phyloP scores from a whole-genome alignment of 2,797 vertebrate species.

The Cirrhinus molitorella region DNA sequence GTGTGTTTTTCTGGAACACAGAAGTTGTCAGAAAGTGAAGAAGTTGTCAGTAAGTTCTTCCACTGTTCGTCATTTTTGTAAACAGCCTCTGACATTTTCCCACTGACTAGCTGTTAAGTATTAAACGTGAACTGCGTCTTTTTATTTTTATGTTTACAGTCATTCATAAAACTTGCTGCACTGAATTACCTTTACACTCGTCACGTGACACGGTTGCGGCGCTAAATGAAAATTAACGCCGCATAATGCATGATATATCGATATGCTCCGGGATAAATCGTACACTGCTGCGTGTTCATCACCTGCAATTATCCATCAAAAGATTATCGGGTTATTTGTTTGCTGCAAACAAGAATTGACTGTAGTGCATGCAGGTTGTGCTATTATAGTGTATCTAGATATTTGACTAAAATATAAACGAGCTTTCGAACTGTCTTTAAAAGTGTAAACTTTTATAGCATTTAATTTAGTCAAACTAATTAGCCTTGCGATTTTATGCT shows the following conservation, averaged over 20 bases:
- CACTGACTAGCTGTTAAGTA: not conserved
- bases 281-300: not conserved
- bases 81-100: not conserved
- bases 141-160: slow-evolving; percentile 2
- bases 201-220: slow-evolving; percentile 1
- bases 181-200: slow-evolving; percentile 1
- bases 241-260: not conserved
- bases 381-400: not conserved
- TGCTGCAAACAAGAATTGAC: not conserved
- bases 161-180: slow-evolving; percentile 5
- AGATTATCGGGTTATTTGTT: not conserved
- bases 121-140: not conserved
- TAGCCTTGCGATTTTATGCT: not conserved
- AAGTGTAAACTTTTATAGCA: not conserved
- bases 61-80: not conserved
- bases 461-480: not conserved
- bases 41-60: slow-evolving; percentile 16
- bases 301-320: not conserved
- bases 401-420: not conserved
- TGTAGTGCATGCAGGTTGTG: not conserved
- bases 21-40: slow-evolving; percentile 15
- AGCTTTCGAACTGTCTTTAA: not conserved
- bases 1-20: not conserved
- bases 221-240: not conserved
- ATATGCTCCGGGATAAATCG: not conserved